phyloP scores from a whole-genome alignment of 64 coral and sea anemone genomes.

The Astreopora myriophthalma region DNA sequence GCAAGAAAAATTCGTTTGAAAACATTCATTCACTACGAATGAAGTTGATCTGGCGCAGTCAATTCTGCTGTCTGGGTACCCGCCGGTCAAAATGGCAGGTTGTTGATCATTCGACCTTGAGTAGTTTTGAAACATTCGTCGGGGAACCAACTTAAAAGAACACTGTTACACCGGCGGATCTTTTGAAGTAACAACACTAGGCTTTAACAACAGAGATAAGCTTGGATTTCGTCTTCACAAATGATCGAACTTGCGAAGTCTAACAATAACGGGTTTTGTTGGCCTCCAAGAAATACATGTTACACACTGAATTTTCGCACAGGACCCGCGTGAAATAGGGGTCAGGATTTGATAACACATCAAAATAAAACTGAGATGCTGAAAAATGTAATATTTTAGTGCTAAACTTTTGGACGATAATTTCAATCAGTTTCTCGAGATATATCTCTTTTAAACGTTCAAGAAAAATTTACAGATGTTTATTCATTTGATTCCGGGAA shows the following conservation, averaged over 20 bases:
- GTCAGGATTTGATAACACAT: too few species aligned
- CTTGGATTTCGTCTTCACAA: not conserved
- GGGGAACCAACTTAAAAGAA: not conserved
- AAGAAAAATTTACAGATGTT: not conserved
- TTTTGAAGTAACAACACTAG: not conserved
- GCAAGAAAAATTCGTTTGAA: not conserved
- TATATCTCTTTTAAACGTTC: not conserved
- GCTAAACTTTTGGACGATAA: not conserved
- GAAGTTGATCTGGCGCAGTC: not conserved
- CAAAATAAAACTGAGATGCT: too few species aligned
- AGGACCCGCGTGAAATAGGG: too few species aligned
- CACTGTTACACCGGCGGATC: not conserved
- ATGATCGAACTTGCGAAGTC: not conserved
- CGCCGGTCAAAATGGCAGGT: constrained; percentile 25
- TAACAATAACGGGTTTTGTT: not conserved
- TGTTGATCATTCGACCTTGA: constrained; percentile 21
- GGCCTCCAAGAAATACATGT: not conserved
- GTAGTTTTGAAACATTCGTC: not conserved
- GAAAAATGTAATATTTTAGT: not conserved
- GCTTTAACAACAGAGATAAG: not conserved
- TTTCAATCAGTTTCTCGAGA: not conserved
- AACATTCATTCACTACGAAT: not conserved
- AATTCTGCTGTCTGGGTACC: not conserved
- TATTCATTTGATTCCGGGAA: not conserved
- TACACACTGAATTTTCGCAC: not conserved